These are phyloP conservation scores for Trematocara macrostoma DNA, from an alignment of 2,113 vertebrate species.

Conservation along the genomic window DNA sequence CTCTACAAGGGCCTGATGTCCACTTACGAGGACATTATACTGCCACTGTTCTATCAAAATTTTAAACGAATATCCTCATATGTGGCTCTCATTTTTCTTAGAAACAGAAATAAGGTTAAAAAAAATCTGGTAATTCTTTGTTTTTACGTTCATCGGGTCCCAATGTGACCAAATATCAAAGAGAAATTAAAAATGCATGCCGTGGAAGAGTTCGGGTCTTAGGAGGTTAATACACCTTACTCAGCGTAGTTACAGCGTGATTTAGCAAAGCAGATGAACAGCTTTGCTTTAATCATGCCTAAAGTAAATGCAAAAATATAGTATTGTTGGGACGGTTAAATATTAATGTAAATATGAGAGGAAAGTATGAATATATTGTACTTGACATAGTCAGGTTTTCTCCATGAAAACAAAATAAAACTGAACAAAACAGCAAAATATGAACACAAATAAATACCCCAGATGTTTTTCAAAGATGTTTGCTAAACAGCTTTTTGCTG, in stretches of 20 bases:
- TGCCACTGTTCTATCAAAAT: no score
- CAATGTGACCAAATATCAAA: no score
- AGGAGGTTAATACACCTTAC: not conserved
- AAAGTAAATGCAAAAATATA: not conserved
- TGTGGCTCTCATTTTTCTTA: no score
- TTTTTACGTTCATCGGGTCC: no score
- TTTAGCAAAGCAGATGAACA: not conserved
- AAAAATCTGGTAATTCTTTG: no score
- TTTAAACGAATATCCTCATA: no score
- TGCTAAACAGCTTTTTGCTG: not conserved
- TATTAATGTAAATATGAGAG: not conserved
- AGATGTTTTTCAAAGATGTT: not conserved
- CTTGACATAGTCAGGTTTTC: not conserved
- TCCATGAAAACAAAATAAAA: not conserved
- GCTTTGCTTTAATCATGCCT: not conserved
- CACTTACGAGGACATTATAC: no score
- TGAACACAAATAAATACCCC: not conserved
- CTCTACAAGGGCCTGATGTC: no score
- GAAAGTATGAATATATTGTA: not conserved
- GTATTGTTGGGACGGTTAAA: not conserved
- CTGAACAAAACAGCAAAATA: not conserved
- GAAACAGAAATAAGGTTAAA: no score
- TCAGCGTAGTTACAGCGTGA: fast-evolving
- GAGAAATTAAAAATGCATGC: no score
- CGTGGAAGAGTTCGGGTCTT: no score